Evolutionary conservation across 2,888 invertebrate species (phyloP), one percentile per base, ranked within the genome.

Genomic region (Gymnosoma rotundatum): DNA sequence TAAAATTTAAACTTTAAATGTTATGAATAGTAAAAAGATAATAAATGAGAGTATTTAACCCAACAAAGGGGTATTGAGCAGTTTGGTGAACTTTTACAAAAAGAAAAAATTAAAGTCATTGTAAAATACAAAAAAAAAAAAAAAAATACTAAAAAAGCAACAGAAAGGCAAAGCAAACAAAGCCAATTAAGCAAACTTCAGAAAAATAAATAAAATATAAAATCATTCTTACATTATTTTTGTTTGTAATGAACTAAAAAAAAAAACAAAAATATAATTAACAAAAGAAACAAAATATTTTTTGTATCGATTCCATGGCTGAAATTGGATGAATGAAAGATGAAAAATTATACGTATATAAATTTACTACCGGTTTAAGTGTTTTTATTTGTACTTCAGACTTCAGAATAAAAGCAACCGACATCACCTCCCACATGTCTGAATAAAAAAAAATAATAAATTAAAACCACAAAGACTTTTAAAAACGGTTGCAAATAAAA

Each of bases 381-480:
- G 54, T 45, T 70, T 48, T 38, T 36, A 12, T 2, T 56, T 20
- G 12, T 10, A 36, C 32, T n/a, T 45, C 2, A 18, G 42, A 54
- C n/a, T n/a, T n/a, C n/a, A n/a, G 38, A 16, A 5, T 32, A 32
- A 32, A 67, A 36, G 12, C 12, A 36, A 56, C 4, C 45, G 25
- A 66, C 21, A 50, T 25, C 14, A 42, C 66, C 66, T 54, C 38
- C 45, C 36, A 48, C 60, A 73, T 50, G 66, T 18, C 60, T 67
- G 67, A 42, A 45, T 25, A n/a, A 42, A 10, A 42, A 42, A 42
- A 42, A 42, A 42, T 12, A 42, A 12, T 12, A 32, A 32, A 32
- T 32, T 9, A 32, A 52, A 80, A 74, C 73, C 80, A 52, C 67
- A 80, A 80, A 80, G 74, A 66, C 66, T 52, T 74, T 80, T 70